Conservation (phyloP, 2,113 vertebrate genomes). For the Catharus fuscescens region DNA sequence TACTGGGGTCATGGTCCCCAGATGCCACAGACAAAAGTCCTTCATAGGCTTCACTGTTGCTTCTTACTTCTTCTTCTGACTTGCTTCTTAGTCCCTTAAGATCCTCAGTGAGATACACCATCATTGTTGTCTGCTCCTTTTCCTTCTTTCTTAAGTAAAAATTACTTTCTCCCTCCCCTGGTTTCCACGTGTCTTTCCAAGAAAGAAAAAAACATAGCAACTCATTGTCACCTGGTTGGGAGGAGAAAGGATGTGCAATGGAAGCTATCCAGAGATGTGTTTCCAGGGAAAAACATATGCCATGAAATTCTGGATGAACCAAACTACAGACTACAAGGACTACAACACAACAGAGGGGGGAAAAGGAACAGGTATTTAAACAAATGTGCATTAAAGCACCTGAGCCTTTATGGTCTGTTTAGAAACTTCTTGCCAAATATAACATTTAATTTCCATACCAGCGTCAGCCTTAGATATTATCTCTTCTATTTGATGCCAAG, state of each 20-base stretch:
- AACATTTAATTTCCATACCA: slow-evolving; percentile 4
- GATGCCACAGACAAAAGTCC: not conserved
- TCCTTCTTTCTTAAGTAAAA: not conserved
- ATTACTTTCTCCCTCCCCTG: not conserved
- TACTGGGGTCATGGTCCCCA: not conserved
- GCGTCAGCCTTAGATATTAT: not conserved
- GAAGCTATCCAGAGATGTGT: not conserved
- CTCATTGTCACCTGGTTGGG: not conserved
- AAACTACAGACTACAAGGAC: not conserved
- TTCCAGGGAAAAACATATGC: not conserved
- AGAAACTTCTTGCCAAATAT: slow-evolving; percentile 3
- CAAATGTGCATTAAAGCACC: not conserved
- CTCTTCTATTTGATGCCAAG: not conserved
- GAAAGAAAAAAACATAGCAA: not conserved
- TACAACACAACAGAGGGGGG: not conserved
- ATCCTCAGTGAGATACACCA: not conserved
- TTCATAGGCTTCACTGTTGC: not conserved
- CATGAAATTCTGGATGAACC: not conserved
- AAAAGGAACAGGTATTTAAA: not conserved
- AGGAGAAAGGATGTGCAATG: not conserved
- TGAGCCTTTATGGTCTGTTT: not conserved
- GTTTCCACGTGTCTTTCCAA: not conserved
- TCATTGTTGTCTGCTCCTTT: not conserved
- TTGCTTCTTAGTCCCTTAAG: not conserved
- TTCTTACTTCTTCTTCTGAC: too few relatives aligned